phyloP scores from a whole-genome alignment of 2,797 vertebrate genomes.

The Channa striata region DNA sequence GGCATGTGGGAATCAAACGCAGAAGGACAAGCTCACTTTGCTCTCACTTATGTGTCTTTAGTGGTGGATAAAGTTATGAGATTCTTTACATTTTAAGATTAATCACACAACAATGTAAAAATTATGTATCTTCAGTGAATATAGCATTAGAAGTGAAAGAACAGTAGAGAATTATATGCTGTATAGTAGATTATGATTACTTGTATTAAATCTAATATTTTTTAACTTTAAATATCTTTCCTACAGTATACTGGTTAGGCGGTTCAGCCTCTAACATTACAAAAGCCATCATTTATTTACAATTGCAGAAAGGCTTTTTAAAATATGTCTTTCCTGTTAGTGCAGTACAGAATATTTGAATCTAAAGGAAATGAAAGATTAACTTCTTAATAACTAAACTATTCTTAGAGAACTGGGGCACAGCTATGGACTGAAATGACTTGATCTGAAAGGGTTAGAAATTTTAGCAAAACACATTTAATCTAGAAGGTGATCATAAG shows the following conservation, averaged over 20 bases:
- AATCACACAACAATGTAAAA: neutral
- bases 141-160: neutral
- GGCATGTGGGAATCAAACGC: neutral
- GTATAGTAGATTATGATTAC: neutral
- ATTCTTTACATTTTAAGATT: neutral
- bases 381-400: too few relatives aligned
- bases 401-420: too few relatives aligned
- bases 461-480: neutral
- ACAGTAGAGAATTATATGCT: neutral
- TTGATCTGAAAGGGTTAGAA: too few relatives aligned
- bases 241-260: neutral
- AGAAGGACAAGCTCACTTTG: neutral
- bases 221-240: neutral
- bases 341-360: too few relatives aligned
- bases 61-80: neutral
- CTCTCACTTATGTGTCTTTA: neutral
- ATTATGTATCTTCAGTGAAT: neutral
- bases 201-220: neutral
- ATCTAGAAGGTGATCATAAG: neutral
- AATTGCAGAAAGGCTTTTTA: too few relatives aligned
- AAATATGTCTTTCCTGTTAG: too few relatives aligned
- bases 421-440: too few relatives aligned
- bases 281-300: neutral
- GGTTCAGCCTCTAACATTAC: neutral
- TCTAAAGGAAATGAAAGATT: too few relatives aligned